phyloP scores from a whole-genome alignment of 2,113 vertebrate genomes.

The Odocoileus virginianus region DNA sequence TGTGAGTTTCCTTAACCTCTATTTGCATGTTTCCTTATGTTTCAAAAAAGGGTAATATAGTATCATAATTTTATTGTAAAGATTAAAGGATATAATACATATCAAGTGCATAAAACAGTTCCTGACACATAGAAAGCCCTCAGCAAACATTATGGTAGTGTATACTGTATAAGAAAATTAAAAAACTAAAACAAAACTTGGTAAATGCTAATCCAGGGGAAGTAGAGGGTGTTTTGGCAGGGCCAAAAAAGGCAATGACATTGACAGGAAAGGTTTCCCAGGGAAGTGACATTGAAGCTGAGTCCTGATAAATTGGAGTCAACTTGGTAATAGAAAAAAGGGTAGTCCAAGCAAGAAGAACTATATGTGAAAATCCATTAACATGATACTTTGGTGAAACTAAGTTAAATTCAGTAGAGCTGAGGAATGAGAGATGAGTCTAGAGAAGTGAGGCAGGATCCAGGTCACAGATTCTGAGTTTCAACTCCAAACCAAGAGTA shows the following conservation, averaged over 20 bases:
- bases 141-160: background rate
- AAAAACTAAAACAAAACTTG: background rate
- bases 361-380: background rate
- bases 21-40: background rate
- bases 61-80: background rate
- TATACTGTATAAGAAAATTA: background rate
- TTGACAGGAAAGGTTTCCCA: background rate
- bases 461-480: background rate
- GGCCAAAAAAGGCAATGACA: background rate
- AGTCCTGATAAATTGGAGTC: background rate
- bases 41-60: background rate
- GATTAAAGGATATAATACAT: background rate
- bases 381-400: background rate
- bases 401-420: background rate
- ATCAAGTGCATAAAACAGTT: background rate
- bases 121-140: background rate
- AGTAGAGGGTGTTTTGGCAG: background rate
- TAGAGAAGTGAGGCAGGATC: background rate
- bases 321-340: background rate
- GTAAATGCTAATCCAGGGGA: background rate
- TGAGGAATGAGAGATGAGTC: background rate
- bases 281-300: background rate
- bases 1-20: background rate
- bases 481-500: background rate
- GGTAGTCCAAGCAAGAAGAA: background rate